Evolutionary conservation across 2,888 invertebrate species (phyloP).

Genomic region (Hemistola chrysoprasaria): DNA sequence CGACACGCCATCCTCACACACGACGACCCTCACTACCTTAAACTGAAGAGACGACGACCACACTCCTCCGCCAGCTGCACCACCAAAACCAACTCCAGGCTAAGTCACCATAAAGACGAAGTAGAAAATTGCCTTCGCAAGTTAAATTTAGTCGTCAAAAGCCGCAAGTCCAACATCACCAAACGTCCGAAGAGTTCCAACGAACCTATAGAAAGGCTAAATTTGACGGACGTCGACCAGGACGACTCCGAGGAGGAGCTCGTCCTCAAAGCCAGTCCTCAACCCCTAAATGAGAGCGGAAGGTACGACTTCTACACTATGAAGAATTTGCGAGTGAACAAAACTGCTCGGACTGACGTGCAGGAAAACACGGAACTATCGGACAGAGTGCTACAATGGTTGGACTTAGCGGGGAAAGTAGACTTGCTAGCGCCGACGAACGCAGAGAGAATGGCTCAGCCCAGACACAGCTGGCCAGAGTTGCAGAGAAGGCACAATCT

Average conservation of each 20-base stretch:
- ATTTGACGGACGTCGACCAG: constrained; percentile 56
- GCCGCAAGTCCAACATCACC: constrained; percentile 48
- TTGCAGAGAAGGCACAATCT: constrained; percentile 58
- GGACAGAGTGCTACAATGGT: constrained; percentile 90
- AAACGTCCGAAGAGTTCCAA: constrained; percentile 40
- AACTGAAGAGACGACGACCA: constrained; percentile 55
- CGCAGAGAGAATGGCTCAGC: constrained; percentile 61
- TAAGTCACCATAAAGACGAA: constrained; percentile 50
- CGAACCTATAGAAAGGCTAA: constrained; percentile 53
- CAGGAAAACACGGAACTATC: constrained; percentile 74
- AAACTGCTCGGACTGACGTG: constrained; percentile 57
- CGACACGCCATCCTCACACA: constrained; percentile 86
- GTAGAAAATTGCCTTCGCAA: constrained; percentile 50
- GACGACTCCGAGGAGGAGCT: constrained; percentile 58
- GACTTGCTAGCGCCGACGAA: constrained; percentile 64
- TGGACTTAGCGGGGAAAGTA: constrained; percentile 87
- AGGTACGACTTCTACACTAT: constrained; percentile 50
- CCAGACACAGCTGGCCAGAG: constrained; percentile 71
- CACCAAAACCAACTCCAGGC: constrained; percentile 42
- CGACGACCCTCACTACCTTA: constrained; percentile 80
- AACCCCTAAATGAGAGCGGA: constrained; percentile 49
- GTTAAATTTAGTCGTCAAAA: constrained; percentile 59
- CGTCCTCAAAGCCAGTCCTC: constrained; percentile 50
- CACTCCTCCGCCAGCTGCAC: constrained; percentile 53
- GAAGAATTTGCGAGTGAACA: constrained; percentile 60